Evolutionary conservation across 1,140 invertebrate genomes (phyloP).

Genomic region (Gyrodactylus salaris): DNA sequence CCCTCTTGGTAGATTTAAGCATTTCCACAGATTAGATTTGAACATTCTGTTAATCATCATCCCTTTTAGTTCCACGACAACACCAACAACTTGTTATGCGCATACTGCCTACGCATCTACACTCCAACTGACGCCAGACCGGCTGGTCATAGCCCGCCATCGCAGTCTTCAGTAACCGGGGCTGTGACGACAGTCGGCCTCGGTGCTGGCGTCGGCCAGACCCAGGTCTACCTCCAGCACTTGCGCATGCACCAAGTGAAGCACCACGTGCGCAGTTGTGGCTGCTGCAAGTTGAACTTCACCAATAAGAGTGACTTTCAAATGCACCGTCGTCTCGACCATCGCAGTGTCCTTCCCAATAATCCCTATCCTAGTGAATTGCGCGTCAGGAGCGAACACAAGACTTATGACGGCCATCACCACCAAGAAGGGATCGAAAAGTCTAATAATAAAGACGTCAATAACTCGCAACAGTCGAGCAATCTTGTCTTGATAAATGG

Average conservation of each 20-base stretch:
- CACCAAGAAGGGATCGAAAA: no score
- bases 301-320: conserved; percentile 2
- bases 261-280: neutral
- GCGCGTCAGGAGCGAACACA: no score
- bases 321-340: conserved; percentile 1
- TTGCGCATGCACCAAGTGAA: neutral
- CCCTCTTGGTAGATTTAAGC: no score
- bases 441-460: no score
- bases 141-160: neutral
- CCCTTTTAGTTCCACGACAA: neutral
- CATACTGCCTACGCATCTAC: neutral
- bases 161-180: neutral
- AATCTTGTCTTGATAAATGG: no score
- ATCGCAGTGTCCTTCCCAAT: neutral
- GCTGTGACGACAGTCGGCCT: neutral
- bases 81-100: neutral
- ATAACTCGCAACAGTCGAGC: no score
- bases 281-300: neutral
- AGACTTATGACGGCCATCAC: no score
- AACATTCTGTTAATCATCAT: no score
- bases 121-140: neutral
- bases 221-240: neutral
- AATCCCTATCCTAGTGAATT: neutral
- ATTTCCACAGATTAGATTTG: no score
- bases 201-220: neutral